phyloP scores from a whole-genome alignment of 2,113 vertebrate genomes.

The Potamarius usumacintae region DNA sequence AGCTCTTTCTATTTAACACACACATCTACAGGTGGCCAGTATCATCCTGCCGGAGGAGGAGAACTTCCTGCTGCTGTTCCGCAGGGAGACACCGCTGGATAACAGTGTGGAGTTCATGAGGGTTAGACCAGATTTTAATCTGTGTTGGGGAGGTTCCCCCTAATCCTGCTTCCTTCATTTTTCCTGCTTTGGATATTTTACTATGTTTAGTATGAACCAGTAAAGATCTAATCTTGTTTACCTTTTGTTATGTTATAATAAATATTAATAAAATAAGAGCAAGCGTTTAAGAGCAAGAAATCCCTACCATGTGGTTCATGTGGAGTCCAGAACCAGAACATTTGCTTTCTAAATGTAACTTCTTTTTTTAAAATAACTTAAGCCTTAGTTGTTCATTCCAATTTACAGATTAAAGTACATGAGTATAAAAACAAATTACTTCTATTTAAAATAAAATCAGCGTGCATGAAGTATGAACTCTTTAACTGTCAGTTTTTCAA shows the following conservation, averaged over 20 bases:
- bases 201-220: background rate
- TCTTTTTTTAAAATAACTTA: background rate
- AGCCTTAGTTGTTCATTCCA: background rate
- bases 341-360: background rate
- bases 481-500: background rate
- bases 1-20: background rate
- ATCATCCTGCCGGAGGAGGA: constrained; percentile 84
- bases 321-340: background rate
- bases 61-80: constrained; percentile 90
- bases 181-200: background rate
- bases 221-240: background rate
- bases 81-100: constrained; percentile 85
- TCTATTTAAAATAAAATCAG: background rate
- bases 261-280: background rate
- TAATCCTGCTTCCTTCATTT: background rate
- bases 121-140: constrained; percentile 66
- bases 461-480: background rate
- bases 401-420: too few relatives aligned
- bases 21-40: constrained; percentile 76
- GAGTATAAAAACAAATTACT: background rate
- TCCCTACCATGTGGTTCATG: background rate
- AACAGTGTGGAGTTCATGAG: constrained; percentile 95
- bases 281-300: too few relatives aligned
- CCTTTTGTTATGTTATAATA: background rate
- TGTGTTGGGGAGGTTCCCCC: too few relatives aligned